Base-by-base conservation (phyloP, 2,797 vertebrate genomes). In the Varecia variegata region DNA sequence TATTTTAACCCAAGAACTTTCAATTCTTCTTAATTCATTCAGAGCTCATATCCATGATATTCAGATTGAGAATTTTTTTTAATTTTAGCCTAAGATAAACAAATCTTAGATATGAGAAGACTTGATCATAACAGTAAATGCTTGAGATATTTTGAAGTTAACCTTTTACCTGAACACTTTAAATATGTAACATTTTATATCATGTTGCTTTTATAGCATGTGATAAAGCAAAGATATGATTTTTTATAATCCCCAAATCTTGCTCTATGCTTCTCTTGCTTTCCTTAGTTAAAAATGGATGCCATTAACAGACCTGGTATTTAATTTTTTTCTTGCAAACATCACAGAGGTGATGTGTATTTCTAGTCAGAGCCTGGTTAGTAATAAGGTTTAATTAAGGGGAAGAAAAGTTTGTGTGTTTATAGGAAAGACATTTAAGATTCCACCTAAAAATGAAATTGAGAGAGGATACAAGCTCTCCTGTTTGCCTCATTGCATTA, bases 1-100 rank as follows among this genome's bases (percentile, higher is more conserved):
- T 93, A 50, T 86, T 94, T 95, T 88, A 88, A 97, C 20, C 45
- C 18, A 88, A 88, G 67, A 90, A n/a, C 27, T 82, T 82, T 87
- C 9, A 90, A 4, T 88, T 68, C n/a, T 77, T 93, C 47, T 7
- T 93, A 43, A 73, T 76, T 76, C 21, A 85, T 5, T 76, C 47
- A 84, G 10, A n/a, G 25, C 62, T 95, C 20, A 89, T 85, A 65
- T 76, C 40, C 20, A 32, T 82, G 62, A 77, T 17, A 32, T 71
- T 74, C 11, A 38, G 38, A 65, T 85, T 56, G 68, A 87, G 43
- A 70, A 27, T 76, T 92, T 86, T 84, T 77, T 35, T 52, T 1
- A 74, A 86, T 27, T 70, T 95, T 87, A 52, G 68, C 45, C 23
- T 83, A 73, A 80, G 43, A 76, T 94, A 85, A 93, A n/a, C 35